These are phyloP conservation scores for Pycnonotus jocosus DNA, from an alignment of 2,113 vertebrate species.

Conservation along the genomic window DNA sequence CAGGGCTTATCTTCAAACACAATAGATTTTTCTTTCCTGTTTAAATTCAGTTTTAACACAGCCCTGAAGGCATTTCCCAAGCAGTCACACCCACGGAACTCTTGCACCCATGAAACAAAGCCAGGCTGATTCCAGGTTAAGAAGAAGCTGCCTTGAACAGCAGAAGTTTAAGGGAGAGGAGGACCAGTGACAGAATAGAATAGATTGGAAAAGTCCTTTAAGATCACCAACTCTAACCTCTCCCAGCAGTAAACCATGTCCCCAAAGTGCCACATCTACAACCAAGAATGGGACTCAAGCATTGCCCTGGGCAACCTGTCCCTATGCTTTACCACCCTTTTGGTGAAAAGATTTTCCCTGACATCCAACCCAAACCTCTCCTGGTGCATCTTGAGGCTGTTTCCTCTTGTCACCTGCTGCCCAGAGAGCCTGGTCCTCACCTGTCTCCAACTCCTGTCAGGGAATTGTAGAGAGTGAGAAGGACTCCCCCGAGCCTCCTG, in stretches of 20 bases:
- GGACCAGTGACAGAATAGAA: neutral
- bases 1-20: neutral
- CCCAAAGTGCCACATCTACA: neutral
- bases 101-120: rapidly evolving
- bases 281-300: neutral
- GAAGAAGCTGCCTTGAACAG: neutral
- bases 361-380: neutral
- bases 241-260: neutral
- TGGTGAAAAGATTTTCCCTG: neutral
- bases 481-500: neutral
- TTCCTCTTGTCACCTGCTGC: neutral
- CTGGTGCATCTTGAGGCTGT: rapidly evolving
- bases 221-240: neutral
- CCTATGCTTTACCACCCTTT: neutral
- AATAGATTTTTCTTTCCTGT: neutral
- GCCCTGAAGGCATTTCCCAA: neutral
- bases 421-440: neutral
- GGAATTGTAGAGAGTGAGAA: neutral
- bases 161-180: neutral
- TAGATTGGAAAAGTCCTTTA: neutral
- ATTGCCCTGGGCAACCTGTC: neutral
- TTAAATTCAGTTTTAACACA: neutral
- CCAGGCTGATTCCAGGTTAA: neutral
- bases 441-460: neutral
- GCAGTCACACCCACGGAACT: rapidly evolving